Conservation (phyloP, 2,113 vertebrate species). For the Potamarius usumacintae region DNA sequence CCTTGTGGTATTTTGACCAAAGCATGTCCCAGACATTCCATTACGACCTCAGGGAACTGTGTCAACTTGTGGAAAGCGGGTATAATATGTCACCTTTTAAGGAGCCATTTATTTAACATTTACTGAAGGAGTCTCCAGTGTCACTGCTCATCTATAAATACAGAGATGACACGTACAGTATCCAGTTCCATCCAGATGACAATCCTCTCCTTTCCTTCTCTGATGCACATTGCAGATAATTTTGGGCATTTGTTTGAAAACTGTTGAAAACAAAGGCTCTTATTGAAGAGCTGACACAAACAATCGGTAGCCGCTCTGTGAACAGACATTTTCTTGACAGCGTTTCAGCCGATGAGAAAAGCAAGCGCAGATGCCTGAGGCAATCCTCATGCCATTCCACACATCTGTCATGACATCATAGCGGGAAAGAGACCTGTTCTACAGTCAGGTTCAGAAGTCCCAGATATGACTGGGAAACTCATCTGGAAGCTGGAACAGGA, state of each 20-base stretch:
- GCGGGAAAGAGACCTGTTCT: background rate
- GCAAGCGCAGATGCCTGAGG: background rate
- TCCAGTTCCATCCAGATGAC: background rate
- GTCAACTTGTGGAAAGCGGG: too few species aligned
- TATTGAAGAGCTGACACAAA: too few species aligned
- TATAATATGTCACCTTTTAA: too few species aligned
- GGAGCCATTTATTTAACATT: too few species aligned
- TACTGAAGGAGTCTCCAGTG: too few species aligned
- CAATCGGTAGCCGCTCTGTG: too few species aligned
- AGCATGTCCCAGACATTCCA: too few species aligned
- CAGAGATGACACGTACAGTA: background rate
- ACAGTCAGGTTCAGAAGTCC: background rate
- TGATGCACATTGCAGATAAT: background rate
- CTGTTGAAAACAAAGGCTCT: too few species aligned
- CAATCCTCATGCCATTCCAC: background rate
- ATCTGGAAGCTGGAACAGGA: background rate
- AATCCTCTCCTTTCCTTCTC: background rate
- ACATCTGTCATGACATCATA: conserved; percentile 25
- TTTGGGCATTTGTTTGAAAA: background rate
- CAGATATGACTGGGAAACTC: background rate
- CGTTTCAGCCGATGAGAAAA: background rate
- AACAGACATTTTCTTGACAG: too few species aligned
- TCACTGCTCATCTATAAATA: background rate
- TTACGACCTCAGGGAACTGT: too few species aligned
- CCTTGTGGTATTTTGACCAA: too few species aligned